These are phyloP conservation scores for Leucophenga maculata DNA, from an alignment of 2,888 invertebrate genomes.

Conservation along the genomic window DNA sequence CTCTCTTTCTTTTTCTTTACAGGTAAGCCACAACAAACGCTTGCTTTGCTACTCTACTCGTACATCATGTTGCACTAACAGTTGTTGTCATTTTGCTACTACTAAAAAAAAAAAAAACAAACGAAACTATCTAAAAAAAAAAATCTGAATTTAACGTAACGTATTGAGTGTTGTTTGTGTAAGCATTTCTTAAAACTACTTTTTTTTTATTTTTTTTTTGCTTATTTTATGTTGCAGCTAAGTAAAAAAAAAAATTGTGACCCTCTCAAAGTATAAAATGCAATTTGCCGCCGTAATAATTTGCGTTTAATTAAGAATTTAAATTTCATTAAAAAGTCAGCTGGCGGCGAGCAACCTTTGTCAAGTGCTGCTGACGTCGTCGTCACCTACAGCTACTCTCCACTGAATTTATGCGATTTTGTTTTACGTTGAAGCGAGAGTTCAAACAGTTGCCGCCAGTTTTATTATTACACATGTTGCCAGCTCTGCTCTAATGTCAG, in stretches of 20 bases:
- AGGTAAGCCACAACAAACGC: constrained; percentile 31
- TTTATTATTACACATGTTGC: constrained; percentile 25
- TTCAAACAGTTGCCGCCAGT: constrained; percentile 17
- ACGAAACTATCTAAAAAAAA: not conserved
- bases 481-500: not conserved
- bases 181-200: not conserved
- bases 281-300: constrained; percentile 38
- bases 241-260: not conserved
- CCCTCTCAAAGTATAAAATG: constrained; percentile 9
- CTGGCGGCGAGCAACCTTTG: not conserved
- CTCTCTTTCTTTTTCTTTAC: constrained; percentile 25
- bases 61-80: constrained; percentile 19
- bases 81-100: constrained; percentile 20
- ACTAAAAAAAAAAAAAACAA: not conserved
- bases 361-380: not conserved
- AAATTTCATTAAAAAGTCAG: constrained; percentile 59
- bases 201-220: constrained; percentile 11
- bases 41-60: not conserved
- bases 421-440: not conserved
- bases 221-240: not conserved
- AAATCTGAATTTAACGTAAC: constrained; percentile 8
- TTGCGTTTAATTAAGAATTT: constrained; percentile 66
- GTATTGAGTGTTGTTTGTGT: constrained; percentile 31
- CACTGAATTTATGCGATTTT: not conserved
- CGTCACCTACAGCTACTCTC: not conserved